Evolutionary conservation across 2,888 invertebrate species (phyloP).

Genomic region (Archips xylosteana): DNA sequence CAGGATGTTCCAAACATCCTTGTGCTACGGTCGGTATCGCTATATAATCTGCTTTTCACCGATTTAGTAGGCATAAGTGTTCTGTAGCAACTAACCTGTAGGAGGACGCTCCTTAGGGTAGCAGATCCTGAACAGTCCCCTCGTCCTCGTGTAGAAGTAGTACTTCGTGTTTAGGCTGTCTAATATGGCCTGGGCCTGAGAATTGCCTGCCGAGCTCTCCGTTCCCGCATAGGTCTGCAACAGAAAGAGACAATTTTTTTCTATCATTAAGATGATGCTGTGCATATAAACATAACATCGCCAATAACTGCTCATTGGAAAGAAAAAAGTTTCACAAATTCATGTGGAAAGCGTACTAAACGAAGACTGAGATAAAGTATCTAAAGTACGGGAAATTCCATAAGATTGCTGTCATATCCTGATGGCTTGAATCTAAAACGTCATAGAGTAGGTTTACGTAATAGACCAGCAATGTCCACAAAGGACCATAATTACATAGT

Average conservation of each 20-base stretch:
- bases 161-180: constrained; percentile 94
- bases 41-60: not conserved
- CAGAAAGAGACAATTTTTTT: constrained; percentile 50
- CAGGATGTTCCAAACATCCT: too few species aligned
- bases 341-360: not conserved
- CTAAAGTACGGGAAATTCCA: not conserved
- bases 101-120: constrained; percentile 97
- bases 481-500: constrained; percentile 47
- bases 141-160: constrained; percentile 95
- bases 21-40: too few species aligned
- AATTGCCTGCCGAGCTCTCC: constrained; percentile 88
- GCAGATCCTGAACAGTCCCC: constrained; percentile 97
- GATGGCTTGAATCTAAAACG: constrained; percentile 2
- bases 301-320: not conserved
- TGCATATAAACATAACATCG: not conserved
- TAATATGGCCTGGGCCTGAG: constrained; percentile 87
- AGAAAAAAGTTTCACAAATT: too few species aligned
- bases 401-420: not conserved
- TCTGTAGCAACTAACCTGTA: constrained; percentile 85
- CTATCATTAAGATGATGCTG: too few species aligned
- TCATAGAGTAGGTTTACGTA: constrained; percentile 2
- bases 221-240: constrained; percentile 89
- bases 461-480: constrained; percentile 2
- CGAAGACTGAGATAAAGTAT: not conserved
- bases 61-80: not conserved